Percentiles rank a stretch among this genome's conserved stretches.
Evolutionary conservation across 2,888 invertebrate species (phyloP).

Genomic region (Euplexia lucipara): DNA sequence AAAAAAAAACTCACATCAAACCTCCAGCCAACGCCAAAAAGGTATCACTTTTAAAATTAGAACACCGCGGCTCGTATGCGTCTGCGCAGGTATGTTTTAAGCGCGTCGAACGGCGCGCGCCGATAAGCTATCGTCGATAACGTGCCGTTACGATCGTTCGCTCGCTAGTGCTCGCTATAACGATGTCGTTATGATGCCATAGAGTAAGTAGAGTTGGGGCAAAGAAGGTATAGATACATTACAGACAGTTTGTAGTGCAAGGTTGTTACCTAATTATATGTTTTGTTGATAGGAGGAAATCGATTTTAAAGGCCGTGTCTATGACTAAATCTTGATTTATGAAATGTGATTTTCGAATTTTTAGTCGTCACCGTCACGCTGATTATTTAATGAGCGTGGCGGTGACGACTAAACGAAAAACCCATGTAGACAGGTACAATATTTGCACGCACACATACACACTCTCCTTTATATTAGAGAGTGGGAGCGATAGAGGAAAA

Average conservation of each 20-base stretch:
- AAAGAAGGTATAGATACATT: conserved; percentile 1
- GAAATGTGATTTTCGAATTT: no score
- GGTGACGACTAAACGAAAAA: no score
- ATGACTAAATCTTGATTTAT: no score
- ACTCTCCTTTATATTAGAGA: no score
- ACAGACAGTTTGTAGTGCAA: neutral
- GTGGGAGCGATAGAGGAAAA: no score
- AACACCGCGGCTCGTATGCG: conserved; percentile 51
- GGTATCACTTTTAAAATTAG: conserved; percentile 53
- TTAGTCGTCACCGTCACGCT: no score
- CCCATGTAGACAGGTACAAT: no score
- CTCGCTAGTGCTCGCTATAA: conserved; percentile 64
- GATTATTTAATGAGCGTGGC: no score
- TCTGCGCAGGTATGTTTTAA: conserved; percentile 54
- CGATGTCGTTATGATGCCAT: conserved; percentile 64
- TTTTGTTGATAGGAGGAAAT: neutral
- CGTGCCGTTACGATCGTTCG: conserved; percentile 71
- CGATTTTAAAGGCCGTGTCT: neutral
- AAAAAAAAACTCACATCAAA: conserved; percentile 37
- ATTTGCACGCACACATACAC: no score
- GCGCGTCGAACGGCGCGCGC: conserved; percentile 57
- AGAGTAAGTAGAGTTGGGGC: conserved; percentile 50
- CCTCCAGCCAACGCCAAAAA: conserved; percentile 9
- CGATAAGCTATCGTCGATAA: conserved; percentile 74
- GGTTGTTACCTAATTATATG: conserved; percentile 23